Conservation (phyloP, 2,888 invertebrate species). For the Scrobipalpa atriplicella region DNA sequence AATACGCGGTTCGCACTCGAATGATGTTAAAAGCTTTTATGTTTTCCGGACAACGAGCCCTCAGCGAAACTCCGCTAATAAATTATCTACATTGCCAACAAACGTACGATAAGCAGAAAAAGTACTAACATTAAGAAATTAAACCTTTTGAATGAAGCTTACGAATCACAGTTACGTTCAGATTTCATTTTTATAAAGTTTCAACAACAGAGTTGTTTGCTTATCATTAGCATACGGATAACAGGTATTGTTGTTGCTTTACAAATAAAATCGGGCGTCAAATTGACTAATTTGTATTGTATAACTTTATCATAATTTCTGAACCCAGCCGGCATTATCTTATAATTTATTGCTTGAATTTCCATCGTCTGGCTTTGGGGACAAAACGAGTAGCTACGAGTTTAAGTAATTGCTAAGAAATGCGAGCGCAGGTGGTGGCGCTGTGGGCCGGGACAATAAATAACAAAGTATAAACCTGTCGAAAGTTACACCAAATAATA, state of each 20-base stretch:
- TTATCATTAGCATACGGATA: background rate
- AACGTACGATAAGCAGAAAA: conserved; percentile 31
- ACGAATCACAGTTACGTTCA: background rate
- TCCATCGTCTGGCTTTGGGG: conserved; percentile 41
- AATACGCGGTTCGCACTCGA: conserved; percentile 51
- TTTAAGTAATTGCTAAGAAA: conserved; percentile 53
- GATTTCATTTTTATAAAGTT: background rate
- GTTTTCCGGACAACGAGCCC: conserved; percentile 60
- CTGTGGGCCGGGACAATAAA: conserved; percentile 46
- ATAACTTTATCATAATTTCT: conserved; percentile 25
- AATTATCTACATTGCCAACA: conserved; percentile 38
- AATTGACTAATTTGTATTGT: conserved; percentile 19
- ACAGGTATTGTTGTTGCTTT: background rate
- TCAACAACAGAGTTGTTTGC: background rate
- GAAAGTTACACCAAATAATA: conserved; percentile 52
- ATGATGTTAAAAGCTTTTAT: conserved; percentile 68
- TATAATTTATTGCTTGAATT: conserved; percentile 47
- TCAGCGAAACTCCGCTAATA: conserved; percentile 47
- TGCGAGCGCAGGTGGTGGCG: conserved; percentile 52
- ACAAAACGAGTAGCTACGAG: conserved; percentile 42
- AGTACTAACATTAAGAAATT: conserved; percentile 19
- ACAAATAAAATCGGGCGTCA: conserved; percentile 4
- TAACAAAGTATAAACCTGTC: conserved; percentile 49
- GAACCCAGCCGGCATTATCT: conserved; percentile 39
- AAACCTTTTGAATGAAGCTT: background rate